Conservation (phyloP, 2,888 invertebrate species). For the Priocnemis perturbator region DNA sequence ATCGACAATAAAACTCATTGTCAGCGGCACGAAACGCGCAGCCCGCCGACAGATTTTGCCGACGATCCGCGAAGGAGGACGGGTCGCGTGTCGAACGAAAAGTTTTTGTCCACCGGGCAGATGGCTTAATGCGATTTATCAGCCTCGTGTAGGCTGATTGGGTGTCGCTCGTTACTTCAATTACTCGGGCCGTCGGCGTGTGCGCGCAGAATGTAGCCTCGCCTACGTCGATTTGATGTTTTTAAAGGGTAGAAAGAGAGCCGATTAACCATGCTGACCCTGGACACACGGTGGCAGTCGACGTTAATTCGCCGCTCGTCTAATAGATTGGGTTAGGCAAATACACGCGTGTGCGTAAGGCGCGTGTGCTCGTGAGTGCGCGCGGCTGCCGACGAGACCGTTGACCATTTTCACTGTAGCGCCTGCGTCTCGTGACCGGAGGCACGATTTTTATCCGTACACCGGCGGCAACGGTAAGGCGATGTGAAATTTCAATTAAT, state of each 20-base stretch:
- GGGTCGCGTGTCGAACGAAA: too few relatives aligned
- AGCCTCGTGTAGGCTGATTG: not conserved
- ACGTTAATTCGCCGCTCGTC: constrained; percentile 33
- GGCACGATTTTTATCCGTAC: too few relatives aligned
- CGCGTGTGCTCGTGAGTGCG: not conserved
- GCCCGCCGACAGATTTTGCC: too few relatives aligned
- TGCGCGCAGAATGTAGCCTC: constrained; percentile 21
- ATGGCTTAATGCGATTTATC: too few relatives aligned
- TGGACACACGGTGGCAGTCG: constrained; percentile 37
- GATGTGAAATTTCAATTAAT: too few relatives aligned
- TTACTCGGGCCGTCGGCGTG: constrained; percentile 1
- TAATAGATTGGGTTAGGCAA: constrained; percentile 29
- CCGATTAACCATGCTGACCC: constrained; percentile 44
- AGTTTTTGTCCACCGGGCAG: too few relatives aligned
- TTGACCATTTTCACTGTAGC: not conserved
- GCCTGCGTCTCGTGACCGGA: too few relatives aligned
- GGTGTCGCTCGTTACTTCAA: constrained; percentile 14
- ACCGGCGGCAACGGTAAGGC: too few relatives aligned
- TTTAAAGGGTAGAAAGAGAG: constrained; percentile 31
- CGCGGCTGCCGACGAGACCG: not conserved
- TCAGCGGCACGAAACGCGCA: too few relatives aligned
- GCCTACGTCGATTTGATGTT: constrained; percentile 37
- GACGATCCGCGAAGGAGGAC: too few relatives aligned
- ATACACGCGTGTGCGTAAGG: not conserved
- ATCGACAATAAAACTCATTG: too few relatives aligned